Evolutionary conservation across 2,797 vertebrate genomes (phyloP).

Genomic region (Corythornis leucogaster): DNA sequence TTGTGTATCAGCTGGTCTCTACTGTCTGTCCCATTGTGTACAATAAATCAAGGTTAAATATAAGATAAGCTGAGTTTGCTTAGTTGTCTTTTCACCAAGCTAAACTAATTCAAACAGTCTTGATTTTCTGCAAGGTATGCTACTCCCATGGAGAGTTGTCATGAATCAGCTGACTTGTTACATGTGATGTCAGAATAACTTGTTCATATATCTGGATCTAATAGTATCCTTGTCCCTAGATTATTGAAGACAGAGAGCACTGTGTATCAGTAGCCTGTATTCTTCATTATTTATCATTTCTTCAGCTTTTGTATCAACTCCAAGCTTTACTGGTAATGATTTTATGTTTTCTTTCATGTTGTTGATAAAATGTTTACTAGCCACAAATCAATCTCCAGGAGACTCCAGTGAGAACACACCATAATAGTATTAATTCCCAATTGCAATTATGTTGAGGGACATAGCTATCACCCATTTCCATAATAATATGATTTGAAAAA

Average conservation of each 20-base stretch:
- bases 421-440: slow-evolving; percentile 28
- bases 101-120: slow-evolving; percentile 32
- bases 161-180: slow-evolving; percentile 48
- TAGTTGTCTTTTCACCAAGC: background rate
- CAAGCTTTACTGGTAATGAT: slow-evolving; percentile 25
- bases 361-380: slow-evolving; percentile 37
- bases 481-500: background rate
- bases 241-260: background rate
- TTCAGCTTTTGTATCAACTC: slow-evolving; percentile 31
- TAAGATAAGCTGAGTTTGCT: slow-evolving; percentile 27
- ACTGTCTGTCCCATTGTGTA: background rate
- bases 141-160: slow-evolving; percentile 7
- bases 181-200: slow-evolving; percentile 8
- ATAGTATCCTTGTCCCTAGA: slow-evolving; percentile 4
- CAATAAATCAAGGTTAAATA: slow-evolving; percentile 17
- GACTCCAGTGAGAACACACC: background rate
- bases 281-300: slow-evolving; percentile 51
- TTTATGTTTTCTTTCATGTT: slow-evolving; percentile 35
- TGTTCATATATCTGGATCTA: slow-evolving; percentile 34
- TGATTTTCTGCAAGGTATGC: slow-evolving; percentile 48
- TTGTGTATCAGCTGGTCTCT: background rate
- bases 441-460: background rate
- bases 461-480: background rate
- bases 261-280: background rate
- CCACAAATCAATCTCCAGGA: slow-evolving; percentile 30